These are phyloP conservation scores for Okamejei kenojei DNA, from an alignment of 2,797 vertebrate genomes.

Conservation along the genomic window DNA sequence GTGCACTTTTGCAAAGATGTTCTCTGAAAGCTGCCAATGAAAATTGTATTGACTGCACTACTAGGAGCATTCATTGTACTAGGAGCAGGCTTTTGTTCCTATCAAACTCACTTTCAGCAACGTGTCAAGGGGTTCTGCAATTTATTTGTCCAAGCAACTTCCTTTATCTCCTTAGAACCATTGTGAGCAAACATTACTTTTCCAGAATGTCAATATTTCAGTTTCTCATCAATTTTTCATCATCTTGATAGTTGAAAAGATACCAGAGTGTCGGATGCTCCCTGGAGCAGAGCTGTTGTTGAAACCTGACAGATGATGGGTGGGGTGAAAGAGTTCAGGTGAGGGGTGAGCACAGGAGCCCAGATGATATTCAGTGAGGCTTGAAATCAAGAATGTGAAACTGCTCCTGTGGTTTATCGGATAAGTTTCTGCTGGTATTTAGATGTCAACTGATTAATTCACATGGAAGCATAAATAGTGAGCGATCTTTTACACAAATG, in stretches of 20 bases:
- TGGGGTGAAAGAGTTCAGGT: not conserved
- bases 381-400: not conserved
- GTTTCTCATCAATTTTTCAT: not conserved
- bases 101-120: not conserved
- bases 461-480: not conserved
- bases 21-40: not conserved
- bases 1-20: not conserved
- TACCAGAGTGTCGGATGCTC: not conserved
- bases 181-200: not conserved
- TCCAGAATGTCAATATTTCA: not conserved
- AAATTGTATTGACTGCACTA: not conserved
- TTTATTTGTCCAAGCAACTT: not conserved
- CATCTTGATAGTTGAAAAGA: not conserved
- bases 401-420: not conserved
- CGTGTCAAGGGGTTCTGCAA: not conserved
- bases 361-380: not conserved
- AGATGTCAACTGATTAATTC: not conserved
- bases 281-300: not conserved
- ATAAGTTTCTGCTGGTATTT: not conserved
- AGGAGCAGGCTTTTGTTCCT: not conserved
- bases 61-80: not conserved
- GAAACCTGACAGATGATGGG: not conserved
- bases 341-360: not conserved
- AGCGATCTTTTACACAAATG: not conserved
- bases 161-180: not conserved